These are phyloP conservation scores for Drosophila cardini DNA, from an alignment of 1,140 invertebrate genomes.

Conservation along the genomic window DNA sequence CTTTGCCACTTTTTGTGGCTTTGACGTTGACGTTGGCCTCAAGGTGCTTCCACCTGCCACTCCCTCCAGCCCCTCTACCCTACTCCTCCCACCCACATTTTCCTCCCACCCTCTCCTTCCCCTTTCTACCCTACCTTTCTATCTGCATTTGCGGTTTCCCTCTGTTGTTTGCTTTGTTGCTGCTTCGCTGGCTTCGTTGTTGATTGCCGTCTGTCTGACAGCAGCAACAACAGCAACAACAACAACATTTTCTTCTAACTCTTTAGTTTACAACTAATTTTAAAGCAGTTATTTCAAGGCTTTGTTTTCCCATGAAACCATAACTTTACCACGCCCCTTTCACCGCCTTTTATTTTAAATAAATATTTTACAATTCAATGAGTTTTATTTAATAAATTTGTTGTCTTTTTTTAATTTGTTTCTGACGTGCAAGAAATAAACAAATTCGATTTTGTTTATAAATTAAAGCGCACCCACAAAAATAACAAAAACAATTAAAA, in stretches of 20 bases:
- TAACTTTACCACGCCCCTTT: not conserved
- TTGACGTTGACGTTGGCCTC: slow-evolving; percentile 14
- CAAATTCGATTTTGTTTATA: slow-evolving; percentile 53
- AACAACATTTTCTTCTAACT: slow-evolving; percentile 20
- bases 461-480: slow-evolving; percentile 21
- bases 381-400: too few species aligned
- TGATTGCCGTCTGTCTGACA: slow-evolving; percentile 73
- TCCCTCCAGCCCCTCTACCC: not conserved
- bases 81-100: not conserved
- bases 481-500: slow-evolving; percentile 7
- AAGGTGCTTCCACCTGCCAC: slow-evolving; percentile 29
- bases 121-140: not conserved
- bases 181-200: slow-evolving; percentile 73
- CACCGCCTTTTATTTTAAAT: slow-evolving; percentile 2
- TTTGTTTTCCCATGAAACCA: slow-evolving; percentile 22
- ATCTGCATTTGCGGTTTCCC: slow-evolving; percentile 27
- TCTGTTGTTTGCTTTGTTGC: slow-evolving; percentile 71
- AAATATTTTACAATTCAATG: too few species aligned
- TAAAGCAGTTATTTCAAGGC: slow-evolving; percentile 25
- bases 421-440: too few species aligned
- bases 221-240: slow-evolving; percentile 36
- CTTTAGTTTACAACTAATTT: slow-evolving; percentile 41
- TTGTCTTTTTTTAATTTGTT: too few species aligned
- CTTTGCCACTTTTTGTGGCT: slow-evolving; percentile 13
- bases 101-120: not conserved